Evolutionary conservation across 2,797 vertebrate genomes (phyloP).

Genomic region (Tokudaia muenninki): DNA sequence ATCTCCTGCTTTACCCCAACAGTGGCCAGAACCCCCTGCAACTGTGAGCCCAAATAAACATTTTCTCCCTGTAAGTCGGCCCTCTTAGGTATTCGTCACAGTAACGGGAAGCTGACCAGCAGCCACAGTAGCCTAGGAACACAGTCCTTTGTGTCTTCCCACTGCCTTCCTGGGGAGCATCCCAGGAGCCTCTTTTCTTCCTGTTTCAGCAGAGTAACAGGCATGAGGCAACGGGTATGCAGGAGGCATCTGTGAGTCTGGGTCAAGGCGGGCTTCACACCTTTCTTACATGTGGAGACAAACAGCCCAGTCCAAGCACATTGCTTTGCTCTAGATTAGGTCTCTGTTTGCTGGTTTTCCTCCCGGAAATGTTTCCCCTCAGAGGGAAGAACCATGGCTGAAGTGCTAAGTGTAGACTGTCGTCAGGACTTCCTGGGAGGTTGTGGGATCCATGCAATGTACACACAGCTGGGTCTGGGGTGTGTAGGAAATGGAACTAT

Average conservation of each 20-base stretch:
- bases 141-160: neutral
- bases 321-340: fast-evolving
- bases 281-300: neutral
- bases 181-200: neutral
- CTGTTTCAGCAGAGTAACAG: neutral
- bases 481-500: neutral
- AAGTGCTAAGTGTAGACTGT: neutral
- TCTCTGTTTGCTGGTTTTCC: neutral
- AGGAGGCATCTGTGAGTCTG: neutral
- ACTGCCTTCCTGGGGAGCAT: neutral
- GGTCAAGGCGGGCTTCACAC: too few relatives aligned
- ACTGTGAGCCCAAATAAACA: neutral
- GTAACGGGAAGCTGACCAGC: neutral
- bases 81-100: neutral
- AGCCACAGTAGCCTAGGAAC: neutral
- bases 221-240: neutral
- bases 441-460: neutral
- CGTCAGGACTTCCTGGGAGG: neutral
- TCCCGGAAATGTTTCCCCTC: neutral
- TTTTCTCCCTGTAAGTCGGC: neutral
- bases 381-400: neutral
- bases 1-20: neutral
- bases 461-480: neutral
- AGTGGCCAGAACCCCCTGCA: too few relatives aligned
- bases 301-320: neutral